A percentile compares a stretch with the other conserved stretches of the same genome.
Evolutionary conservation across 2,797 vertebrate species (phyloP).

Genomic region (Sebastes iracundus): DNA sequence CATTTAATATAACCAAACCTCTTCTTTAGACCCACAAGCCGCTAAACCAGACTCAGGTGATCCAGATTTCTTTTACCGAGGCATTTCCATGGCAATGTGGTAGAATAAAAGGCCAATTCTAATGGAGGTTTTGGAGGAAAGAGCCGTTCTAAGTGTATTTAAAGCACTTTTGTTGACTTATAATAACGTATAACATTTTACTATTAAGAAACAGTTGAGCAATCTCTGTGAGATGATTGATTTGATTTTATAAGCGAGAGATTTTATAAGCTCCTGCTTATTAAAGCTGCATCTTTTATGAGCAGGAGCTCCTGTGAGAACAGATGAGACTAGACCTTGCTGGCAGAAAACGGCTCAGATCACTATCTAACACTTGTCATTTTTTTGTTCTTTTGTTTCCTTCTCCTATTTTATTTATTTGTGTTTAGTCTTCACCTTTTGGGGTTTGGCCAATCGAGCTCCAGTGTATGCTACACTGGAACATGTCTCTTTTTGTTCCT

Average conservation of each 20-base stretch:
- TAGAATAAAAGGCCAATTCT: not conserved
- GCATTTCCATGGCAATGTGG: not conserved
- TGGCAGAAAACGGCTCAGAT: conserved; percentile 32
- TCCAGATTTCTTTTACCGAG: not conserved
- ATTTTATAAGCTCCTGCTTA: conserved; percentile 19
- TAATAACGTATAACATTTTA: not conserved
- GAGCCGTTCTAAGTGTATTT: not conserved
- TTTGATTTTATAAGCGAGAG: not conserved
- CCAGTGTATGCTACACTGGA: not conserved
- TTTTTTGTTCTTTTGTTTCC: not conserved
- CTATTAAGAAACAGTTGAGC: conserved; percentile 1
- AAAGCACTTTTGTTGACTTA: conserved; percentile 12
- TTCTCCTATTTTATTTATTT: not conserved
- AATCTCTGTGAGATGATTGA: not conserved
- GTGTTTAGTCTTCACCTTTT: not conserved
- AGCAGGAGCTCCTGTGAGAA: conserved; percentile 9
- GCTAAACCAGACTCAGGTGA: conserved; percentile 1
- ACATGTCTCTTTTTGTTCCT: not conserved
- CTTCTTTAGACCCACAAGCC: not conserved
- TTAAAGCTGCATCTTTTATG: conserved; percentile 25
- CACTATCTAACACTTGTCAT: not conserved
- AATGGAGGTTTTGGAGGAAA: not conserved
- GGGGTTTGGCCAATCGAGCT: not conserved
- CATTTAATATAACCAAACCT: not conserved
- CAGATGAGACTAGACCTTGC: not conserved